Evolutionary conservation across 2,113 vertebrate species (phyloP).

Genomic region (Nannospalax galili): DNA sequence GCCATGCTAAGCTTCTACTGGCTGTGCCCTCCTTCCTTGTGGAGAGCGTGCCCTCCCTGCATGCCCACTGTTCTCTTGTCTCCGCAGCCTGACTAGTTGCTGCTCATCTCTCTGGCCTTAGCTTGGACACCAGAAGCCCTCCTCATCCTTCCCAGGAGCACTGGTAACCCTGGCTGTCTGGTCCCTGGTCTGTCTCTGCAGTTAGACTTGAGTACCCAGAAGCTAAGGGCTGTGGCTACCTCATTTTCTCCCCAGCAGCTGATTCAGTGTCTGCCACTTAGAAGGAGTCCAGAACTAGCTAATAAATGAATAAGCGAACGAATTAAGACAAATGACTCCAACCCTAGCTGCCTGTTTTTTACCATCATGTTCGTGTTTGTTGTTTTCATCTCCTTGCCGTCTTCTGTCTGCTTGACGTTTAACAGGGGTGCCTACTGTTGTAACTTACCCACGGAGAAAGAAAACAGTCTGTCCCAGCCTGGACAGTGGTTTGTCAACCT

Average conservation of each 20-base stretch:
- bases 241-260: background rate
- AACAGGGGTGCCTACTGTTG: background rate
- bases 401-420: background rate
- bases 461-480: background rate
- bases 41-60: no score
- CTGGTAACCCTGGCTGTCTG: background rate
- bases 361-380: background rate
- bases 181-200: background rate
- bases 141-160: background rate
- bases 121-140: background rate
- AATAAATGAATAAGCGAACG: background rate
- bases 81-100: background rate
- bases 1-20: accelerated
- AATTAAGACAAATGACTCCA: background rate
- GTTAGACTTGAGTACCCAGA: background rate
- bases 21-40: background rate
- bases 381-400: background rate
- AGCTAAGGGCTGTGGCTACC: background rate
- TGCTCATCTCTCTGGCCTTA: background rate
- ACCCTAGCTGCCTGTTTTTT: background rate
- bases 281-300: background rate
- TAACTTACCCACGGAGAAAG: background rate
- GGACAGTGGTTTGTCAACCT: background rate
- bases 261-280: background rate
- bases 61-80: background rate